Evolutionary conservation across 2,888 invertebrate species (phyloP), one percentile per base, ranked within the genome.

Genomic region (Synanthedon tipuliformis): DNA sequence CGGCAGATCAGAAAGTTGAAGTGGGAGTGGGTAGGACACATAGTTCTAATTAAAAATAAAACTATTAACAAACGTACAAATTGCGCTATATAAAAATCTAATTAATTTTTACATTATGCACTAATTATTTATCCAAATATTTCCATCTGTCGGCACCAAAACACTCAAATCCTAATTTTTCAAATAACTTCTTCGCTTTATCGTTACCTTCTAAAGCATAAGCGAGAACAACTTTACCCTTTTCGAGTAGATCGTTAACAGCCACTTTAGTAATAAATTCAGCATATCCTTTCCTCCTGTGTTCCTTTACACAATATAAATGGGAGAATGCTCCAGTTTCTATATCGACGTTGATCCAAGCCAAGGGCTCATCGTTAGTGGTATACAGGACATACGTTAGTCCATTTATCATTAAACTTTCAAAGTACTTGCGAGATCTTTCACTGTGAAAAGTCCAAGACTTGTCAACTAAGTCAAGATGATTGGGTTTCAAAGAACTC

Each of bases 361-460:
- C 51, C 15, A 59, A n/a, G 15, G 67, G 61, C n/a, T 55, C 40
- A 13, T 64, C 49, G 50, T 61, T 54, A 10, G 23, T 50, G 4
- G 61, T 62, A 54, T 65, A 69, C 1, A 71, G 55, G 0, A 62
- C 66, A 40, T 64, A 69, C 2, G 61, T 59, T 11, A 61, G 56
- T 13, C 57, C 59, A 49, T 61, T 56, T 2, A 57, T 56, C 50
- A 63, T 59, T 51, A 68, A 53, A 4, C 50, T 40, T 54, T 62
- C 56, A 23, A 68, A 69, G 34, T 61, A 56, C 23, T 53, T 51
- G 10, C 57, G 51, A 1, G 68, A 59, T 0, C 41, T 52, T 1
- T 53, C 53, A 40, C 55, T 57, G 7, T 61, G 57, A 50, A 60
- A 65, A 0, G 59, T 59, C 69, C 68, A 71, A 1, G 59, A 61